Base-by-base conservation (phyloP, 1,140 invertebrate genomes). In the Nomia melanderi region DNA sequence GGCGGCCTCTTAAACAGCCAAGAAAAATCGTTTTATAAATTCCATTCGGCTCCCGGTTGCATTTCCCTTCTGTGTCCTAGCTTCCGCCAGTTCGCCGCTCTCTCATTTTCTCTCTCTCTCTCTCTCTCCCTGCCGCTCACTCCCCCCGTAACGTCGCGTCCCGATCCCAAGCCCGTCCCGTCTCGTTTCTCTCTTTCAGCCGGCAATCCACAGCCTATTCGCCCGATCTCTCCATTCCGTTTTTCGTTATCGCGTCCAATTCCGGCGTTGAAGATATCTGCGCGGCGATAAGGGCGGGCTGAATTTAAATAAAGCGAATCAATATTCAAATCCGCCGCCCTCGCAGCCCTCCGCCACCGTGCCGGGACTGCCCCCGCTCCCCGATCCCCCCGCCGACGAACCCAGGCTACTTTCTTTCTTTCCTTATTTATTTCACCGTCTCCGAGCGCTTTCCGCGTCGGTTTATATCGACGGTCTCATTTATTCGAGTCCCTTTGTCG, bases 241-340 rank as follows among this genome's bases (percentile, higher is more conserved):
- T 83, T 87, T 87, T 87, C 87, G 89, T 88, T 90, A 90, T 91
- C 89, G 88, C 87, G 88, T 90, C 89, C 90, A 91, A 91, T 91
- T 91, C 86, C 89, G 77, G 86, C 86, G 87, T 78, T 85, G 83
- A 86, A 91, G 89, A 91, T 91, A 90, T 91, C 87, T 86, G 83
- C 57, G 72, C 81, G 76, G 76, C 86, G 90, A 91, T 91, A 91
- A 90, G 89, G 39, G 50, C 77, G 76, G 62, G 67, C 67, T 63
- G 87, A 91, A 91, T 91, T 91, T 89, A 91, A 91, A 91, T 91
- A 90, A 91, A 88, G 86, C 90, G 90, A 91, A 91, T 91, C 90
- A 91, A 91, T 91, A 91, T 91, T 91, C 87, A 90, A 91, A 91
- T 91, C 86, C 86, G 77, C 57, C 76, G 62, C 74, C 70, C 70